Conservation (phyloP, 2,888 invertebrate genomes). For the Polyploca ridens region DNA sequence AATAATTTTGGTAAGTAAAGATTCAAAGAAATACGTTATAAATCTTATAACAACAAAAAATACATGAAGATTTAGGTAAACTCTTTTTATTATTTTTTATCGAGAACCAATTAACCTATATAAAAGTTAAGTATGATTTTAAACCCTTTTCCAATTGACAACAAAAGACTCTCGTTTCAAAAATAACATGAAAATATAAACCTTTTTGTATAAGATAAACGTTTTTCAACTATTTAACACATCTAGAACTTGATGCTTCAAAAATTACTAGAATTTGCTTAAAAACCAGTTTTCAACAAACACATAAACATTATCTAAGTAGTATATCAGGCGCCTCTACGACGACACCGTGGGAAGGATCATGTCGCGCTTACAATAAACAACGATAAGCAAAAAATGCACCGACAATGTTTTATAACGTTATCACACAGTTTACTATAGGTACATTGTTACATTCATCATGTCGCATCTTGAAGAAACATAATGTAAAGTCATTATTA, state of each 20-base stretch:
- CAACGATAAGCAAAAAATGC: constrained; percentile 27
- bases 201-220: too few species aligned
- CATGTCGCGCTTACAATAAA: constrained; percentile 38
- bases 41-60: background rate
- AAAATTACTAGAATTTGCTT: background rate
- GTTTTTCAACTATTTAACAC: background rate
- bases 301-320: background rate
- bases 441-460: constrained; percentile 29
- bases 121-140: too few species aligned
- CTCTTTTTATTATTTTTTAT: too few species aligned
- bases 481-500: background rate
- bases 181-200: too few species aligned
- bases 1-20: background rate
- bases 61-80: too few species aligned
- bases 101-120: too few species aligned
- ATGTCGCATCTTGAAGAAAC: constrained; percentile 14
- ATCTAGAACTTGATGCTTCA: too few species aligned
- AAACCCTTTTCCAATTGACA: too few species aligned
- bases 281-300: background rate
- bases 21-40: background rate
- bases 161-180: too few species aligned
- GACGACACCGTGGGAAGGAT: constrained; percentile 48
- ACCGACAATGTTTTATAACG: constrained; percentile 31
- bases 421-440: constrained; percentile 36
- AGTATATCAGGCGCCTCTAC: constrained; percentile 4